Evolutionary conservation across 2,113 vertebrate species (phyloP).

Genomic region (Megaleporinus macrocephalus): DNA sequence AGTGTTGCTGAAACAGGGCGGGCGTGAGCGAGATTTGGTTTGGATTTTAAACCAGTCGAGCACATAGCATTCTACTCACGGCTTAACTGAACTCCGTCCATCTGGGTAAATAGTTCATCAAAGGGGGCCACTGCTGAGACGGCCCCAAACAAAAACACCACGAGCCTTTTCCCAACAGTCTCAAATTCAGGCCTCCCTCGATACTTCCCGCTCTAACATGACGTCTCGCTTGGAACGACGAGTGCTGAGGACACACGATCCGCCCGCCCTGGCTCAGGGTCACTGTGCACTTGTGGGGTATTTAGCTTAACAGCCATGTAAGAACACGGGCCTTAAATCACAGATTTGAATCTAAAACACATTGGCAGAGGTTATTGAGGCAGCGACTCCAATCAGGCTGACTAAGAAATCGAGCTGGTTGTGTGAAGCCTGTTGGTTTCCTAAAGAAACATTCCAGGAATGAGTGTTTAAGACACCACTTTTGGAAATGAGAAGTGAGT

Average conservation of each 20-base stretch:
- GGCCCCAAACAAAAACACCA: not conserved
- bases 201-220: not conserved
- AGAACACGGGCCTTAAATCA: slow-evolving; percentile 3
- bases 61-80: not conserved
- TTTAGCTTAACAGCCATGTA: not conserved
- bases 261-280: not conserved
- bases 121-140: slow-evolving; percentile 10
- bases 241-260: not conserved
- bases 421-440: too few relatives aligned
- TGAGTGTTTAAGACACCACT: too few relatives aligned
- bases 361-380: not conserved
- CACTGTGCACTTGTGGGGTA: not conserved
- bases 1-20: not conserved
- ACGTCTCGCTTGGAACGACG: not conserved
- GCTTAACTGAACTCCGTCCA: slow-evolving; percentile 1
- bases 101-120: slow-evolving; percentile 36
- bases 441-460: too few relatives aligned
- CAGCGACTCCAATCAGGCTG: not conserved
- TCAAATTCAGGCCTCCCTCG: slow-evolving; percentile 4
- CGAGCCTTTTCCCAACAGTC: slow-evolving; percentile 7
- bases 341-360: slow-evolving; percentile 4
- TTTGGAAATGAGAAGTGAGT: too few relatives aligned
- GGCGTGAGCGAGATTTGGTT: not conserved
- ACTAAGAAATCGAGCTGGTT: not conserved
- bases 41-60: not conserved